phyloP scores from a whole-genome alignment of 2,113 vertebrate species.

The Sialia sialis region DNA sequence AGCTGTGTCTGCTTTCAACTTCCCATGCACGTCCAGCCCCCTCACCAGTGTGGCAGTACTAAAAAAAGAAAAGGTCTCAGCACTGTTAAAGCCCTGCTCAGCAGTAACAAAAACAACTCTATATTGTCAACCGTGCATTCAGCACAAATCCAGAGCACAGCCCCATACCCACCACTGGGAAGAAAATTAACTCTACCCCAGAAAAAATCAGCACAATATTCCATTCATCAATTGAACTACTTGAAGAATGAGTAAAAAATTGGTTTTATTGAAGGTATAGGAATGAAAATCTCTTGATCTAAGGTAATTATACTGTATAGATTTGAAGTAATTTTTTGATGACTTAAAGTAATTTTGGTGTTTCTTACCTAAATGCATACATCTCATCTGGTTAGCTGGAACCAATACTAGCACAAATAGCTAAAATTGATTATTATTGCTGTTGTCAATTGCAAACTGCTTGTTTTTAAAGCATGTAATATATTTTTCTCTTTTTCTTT shows the following conservation, averaged over 20 bases:
- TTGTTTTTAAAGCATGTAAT: neutral
- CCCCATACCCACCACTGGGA: neutral
- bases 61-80: neutral
- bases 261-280: neutral
- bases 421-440: neutral
- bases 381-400: neutral
- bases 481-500: neutral
- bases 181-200: neutral
- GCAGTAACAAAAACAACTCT: neutral
- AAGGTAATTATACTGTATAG: neutral
- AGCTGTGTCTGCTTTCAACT: neutral
- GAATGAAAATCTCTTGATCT: neutral
- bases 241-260: neutral
- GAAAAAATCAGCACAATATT: neutral
- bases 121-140: fast-evolving
- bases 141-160: neutral
- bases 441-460: neutral
- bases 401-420: neutral
- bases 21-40: neutral
- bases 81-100: neutral
- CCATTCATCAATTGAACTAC: neutral
- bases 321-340: neutral
- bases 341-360: neutral
- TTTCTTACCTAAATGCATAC: neutral
- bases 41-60: neutral